phyloP scores from a whole-genome alignment of 2,888 invertebrate genomes.

The Pimpla rufipes region DNA sequence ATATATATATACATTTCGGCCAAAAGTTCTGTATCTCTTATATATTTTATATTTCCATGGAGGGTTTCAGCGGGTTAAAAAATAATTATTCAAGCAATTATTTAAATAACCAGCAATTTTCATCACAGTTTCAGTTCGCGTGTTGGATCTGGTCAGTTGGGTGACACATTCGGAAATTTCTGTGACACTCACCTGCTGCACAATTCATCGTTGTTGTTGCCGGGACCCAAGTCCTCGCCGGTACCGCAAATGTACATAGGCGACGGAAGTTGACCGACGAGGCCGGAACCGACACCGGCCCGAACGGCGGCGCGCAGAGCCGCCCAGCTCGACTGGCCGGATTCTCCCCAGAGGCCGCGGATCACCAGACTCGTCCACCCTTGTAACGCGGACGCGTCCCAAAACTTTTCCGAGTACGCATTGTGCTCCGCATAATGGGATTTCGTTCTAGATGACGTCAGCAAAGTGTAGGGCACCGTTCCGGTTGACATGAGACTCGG shows the following conservation, averaged over 20 bases:
- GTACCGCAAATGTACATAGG: constrained; percentile 74
- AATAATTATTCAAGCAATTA: no score
- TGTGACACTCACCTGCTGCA: constrained; percentile 71
- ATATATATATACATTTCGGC: no score
- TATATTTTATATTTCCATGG: no score
- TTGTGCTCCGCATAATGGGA: constrained; percentile 70
- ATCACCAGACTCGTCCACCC: constrained; percentile 57
- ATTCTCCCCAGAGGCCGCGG: constrained; percentile 62
- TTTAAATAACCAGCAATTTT: no score
- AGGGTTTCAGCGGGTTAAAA: no score
- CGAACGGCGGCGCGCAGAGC: constrained; percentile 56
- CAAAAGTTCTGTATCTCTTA: no score
- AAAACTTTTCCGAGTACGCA: constrained; percentile 64
- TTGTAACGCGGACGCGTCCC: constrained; percentile 41
- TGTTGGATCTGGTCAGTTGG: no score
- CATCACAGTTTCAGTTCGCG: no score
- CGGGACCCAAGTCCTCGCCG: constrained; percentile 13
- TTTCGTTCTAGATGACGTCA: constrained; percentile 35
- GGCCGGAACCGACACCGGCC: constrained; percentile 68
- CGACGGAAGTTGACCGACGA: constrained; percentile 72
- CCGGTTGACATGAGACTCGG: constrained; percentile 62
- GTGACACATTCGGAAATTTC: background rate
- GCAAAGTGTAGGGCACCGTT: constrained; percentile 70
- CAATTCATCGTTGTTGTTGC: constrained; percentile 68
- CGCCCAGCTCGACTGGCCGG: constrained; percentile 66